Percentiles rank a stretch among this genome's conserved stretches.
Evolutionary conservation across 2,113 vertebrate genomes (phyloP).

Genomic region (Bubo bubo): DNA sequence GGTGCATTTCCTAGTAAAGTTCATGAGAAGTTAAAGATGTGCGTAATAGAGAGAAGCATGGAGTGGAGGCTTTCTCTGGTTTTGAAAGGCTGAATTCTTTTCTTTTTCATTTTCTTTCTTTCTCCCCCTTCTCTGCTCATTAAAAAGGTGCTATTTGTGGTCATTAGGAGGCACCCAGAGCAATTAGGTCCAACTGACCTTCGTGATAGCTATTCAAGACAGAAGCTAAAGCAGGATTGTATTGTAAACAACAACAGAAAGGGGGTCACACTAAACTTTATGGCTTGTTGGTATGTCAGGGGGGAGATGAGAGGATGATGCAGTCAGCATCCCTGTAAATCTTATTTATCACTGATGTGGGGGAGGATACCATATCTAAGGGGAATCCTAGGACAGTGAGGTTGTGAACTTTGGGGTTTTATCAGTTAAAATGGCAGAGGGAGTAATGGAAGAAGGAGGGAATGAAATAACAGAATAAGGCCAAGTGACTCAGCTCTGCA

Average conservation of each 20-base stretch:
- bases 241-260: slow-evolving; percentile 72
- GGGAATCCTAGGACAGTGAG: slow-evolving; percentile 51
- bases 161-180: slow-evolving; percentile 81
- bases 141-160: slow-evolving; percentile 73
- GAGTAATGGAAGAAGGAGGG: not conserved
- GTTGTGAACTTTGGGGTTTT: slow-evolving; percentile 62
- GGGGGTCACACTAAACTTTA: slow-evolving; percentile 71
- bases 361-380: slow-evolving; percentile 35
- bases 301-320: slow-evolving; percentile 47
- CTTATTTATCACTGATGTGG: slow-evolving; percentile 30
- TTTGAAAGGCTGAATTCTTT: slow-evolving; percentile 54
- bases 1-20: not conserved
- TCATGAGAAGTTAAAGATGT: slow-evolving; percentile 32
- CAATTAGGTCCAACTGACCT: slow-evolving; percentile 79
- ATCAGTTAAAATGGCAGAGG: slow-evolving; percentile 26
- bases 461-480: not conserved
- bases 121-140: slow-evolving; percentile 21
- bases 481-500: not conserved
- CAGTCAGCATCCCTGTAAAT: slow-evolving; percentile 58
- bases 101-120: slow-evolving; percentile 21
- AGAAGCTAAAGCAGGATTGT: slow-evolving; percentile 76
- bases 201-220: slow-evolving; percentile 84
- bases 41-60: not conserved
- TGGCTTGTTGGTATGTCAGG: slow-evolving; percentile 66
- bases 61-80: slow-evolving; percentile 15